A percentile compares a stretch with the other conserved stretches of the same genome.
Evolutionary conservation across 2,113 vertebrate genomes (phyloP).

Genomic region (Phoenicopterus ruber): DNA sequence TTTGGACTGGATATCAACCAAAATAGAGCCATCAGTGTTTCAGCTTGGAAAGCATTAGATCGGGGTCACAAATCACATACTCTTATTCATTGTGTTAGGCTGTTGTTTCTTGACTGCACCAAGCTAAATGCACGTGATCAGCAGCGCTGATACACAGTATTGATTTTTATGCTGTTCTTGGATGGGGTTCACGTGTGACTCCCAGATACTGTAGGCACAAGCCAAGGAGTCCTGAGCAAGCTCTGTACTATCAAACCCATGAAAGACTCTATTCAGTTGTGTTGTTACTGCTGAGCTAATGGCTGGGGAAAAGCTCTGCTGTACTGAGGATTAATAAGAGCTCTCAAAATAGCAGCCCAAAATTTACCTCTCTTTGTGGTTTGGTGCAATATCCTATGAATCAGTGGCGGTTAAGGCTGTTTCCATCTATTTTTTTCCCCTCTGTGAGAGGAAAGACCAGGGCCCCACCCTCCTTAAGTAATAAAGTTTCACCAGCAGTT

Average conservation of each 20-base stretch:
- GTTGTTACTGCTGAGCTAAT: not conserved
- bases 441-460: not conserved
- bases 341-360: not conserved
- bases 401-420: not conserved
- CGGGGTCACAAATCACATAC: not conserved
- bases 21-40: not conserved
- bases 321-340: not conserved
- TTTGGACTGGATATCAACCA: not conserved
- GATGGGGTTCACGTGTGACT: not conserved
- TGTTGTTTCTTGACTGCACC: not conserved
- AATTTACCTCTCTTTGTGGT: not conserved
- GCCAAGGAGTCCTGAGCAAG: not conserved
- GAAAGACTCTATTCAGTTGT: not conserved
- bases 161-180: not conserved
- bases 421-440: not conserved
- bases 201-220: not conserved
- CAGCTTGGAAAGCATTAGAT: not conserved
- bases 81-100: accelerated
- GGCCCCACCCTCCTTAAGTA: not conserved
- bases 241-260: not conserved
- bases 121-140: not conserved
- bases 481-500: not conserved
- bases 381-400: not conserved
- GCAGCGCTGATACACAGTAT: not conserved
- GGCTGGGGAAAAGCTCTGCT: not conserved